Base-by-base conservation (phyloP, 2,113 vertebrate genomes). In the Alosa alosa region DNA sequence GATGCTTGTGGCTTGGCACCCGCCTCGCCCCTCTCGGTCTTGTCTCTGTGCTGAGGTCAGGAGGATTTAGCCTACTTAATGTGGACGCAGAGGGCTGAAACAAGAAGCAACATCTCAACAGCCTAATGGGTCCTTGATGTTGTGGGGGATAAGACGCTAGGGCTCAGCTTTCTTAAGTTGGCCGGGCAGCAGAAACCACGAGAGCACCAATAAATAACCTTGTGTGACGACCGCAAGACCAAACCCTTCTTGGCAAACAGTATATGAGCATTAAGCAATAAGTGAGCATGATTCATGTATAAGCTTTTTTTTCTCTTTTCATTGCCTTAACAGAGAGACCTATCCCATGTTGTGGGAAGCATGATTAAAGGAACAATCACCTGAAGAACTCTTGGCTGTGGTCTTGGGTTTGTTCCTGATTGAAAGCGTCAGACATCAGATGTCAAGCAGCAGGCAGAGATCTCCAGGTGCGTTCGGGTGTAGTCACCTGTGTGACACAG, bases 1-100 rank as follows among this genome's bases (percentile, higher is more conserved):
- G 86, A 86, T 55, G 68, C 90, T 81, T 93, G 93, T 82, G 93
- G 92, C 88, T 94, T 94, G 93, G 93, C 91, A 50, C 25, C 68
- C 5, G 81, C 6, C n/a, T 86, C 87, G 87, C 83, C 84, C 18
- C 89, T 91, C 84, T 88, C 87, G 91, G 87, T 89, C 84, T 91
- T 89, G 89, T 88, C 89, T 93, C 88, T 89, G 87, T 85, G 87
- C 87, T 89, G 90, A 92, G 90, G 90, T 93, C 91, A 93, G 89
- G 90, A 87, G 92, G 91, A 88, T 92, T 90, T 87, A 44, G 41
- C 41, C 41, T 44, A 86, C 89, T 92, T 90, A 57, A 89, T 92
- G 93, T 89, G 90, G 87, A 83, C 52, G 25, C 22, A 41, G 20
- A 75, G 84, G 72, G 81, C 83, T 64, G 83, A 44, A 52, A 52